These are phyloP conservation scores for Leucoraja ocellata DNA, from an alignment of 2,797 vertebrate genomes.

Conservation along the genomic window DNA sequence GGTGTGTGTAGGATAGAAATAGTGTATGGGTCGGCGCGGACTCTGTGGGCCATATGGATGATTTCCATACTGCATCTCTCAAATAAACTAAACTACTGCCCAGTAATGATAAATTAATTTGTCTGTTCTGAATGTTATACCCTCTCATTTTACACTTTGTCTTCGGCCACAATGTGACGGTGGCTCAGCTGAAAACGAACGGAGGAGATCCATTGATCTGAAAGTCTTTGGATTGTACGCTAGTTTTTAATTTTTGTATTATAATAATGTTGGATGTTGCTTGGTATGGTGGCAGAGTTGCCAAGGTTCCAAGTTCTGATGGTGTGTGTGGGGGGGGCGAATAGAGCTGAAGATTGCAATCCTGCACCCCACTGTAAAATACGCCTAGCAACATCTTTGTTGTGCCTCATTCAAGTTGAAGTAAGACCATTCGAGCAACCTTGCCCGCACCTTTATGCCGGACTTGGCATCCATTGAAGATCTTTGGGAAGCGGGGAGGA, in stretches of 20 bases:
- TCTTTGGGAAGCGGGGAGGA: too few relatives aligned
- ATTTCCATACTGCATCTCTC: too few relatives aligned
- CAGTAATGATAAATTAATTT: not conserved
- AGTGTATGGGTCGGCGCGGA: too few relatives aligned
- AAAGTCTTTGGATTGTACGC: not conserved
- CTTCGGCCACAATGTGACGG: not conserved
- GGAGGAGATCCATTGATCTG: not conserved
- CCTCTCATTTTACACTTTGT: not conserved
- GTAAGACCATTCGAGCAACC: not conserved
- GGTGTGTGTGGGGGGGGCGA: not conserved
- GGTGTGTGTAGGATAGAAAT: too few relatives aligned
- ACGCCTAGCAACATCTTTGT: too few relatives aligned
- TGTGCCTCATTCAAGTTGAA: not conserved
- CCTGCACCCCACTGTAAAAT: not conserved
- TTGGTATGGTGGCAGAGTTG: not conserved
- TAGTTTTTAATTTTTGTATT: not conserved
- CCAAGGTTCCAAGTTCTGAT: not conserved
- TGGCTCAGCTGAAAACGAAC: not conserved
- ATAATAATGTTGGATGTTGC: not conserved
- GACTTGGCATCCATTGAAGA: not conserved
- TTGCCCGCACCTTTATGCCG: too few relatives aligned
- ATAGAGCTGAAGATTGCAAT: not conserved
- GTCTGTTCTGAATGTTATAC: not conserved
- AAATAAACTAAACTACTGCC: not conserved
- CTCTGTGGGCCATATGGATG: too few relatives aligned